Conservation (phyloP, 92 coral and sea anemone genomes). For the Hydrozoanthus gracilis region DNA sequence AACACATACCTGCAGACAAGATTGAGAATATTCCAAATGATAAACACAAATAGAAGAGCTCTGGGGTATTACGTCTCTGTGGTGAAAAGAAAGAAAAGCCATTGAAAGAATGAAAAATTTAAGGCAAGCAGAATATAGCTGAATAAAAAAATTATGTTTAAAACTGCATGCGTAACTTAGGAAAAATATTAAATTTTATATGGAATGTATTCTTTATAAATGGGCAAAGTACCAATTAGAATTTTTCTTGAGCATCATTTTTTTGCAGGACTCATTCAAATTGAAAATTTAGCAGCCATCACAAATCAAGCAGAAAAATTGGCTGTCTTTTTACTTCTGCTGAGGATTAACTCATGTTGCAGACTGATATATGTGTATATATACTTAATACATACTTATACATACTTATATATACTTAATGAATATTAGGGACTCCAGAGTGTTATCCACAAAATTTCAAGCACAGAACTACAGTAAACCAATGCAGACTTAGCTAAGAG, state of each 20-base stretch:
- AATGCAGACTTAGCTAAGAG: not conserved
- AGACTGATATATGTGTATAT: too few species aligned
- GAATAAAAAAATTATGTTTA: not conserved
- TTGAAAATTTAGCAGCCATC: too few species aligned
- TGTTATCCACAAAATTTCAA: not conserved
- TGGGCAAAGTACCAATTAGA: too few species aligned
- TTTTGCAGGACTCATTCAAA: too few species aligned
- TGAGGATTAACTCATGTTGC: too few species aligned
- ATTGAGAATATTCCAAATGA: conserved; percentile 94
- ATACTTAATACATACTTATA: too few species aligned
- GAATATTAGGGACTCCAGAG: not conserved
- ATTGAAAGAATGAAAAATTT: not conserved
- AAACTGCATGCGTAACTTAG: not conserved
- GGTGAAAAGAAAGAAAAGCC: not conserved
- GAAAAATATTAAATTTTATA: too few species aligned
- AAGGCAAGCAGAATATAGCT: not conserved
- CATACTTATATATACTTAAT: too few species aligned
- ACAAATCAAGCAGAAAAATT: too few species aligned
- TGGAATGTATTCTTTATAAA: too few species aligned
- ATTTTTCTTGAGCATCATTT: too few species aligned
- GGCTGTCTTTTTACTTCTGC: too few species aligned
- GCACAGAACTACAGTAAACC: not conserved
- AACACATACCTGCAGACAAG: conserved; percentile 77
- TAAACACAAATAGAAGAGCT: conserved; percentile 79
- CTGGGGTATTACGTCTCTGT: conserved; percentile 77